Evolutionary conservation across 2,888 invertebrate genomes (phyloP), one percentile per base, ranked within the genome.

Genomic region (Helobdella robusta): DNA sequence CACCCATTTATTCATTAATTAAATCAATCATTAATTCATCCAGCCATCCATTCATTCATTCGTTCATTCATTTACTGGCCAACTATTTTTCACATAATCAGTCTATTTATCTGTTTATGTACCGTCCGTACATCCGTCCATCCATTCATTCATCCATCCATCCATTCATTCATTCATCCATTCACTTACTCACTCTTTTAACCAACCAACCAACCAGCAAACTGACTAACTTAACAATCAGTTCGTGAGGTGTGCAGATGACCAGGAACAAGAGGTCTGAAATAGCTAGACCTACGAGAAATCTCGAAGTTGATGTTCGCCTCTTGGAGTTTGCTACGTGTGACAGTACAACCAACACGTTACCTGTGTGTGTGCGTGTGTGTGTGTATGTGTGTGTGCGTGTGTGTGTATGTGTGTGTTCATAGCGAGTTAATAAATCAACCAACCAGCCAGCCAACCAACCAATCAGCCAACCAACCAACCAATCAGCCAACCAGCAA

Each of bases 231-330:
- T 30, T 62, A 18, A 50, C 25, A 6, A 62, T 30, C 34, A 62
- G 48, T n/a, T 62, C 28, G 18, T 62, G 62, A 3, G 62, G 62
- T 2, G 46, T 62, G 62, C 62, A 62, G 50, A 62, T 20, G 34
- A 62, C 18, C 1, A 62, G 50, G 50, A 62, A 62, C 50, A 62
- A 32, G 28, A 62, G 48, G 62, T 62, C 62, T 3, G 62, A 62
- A 11, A 50, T 4, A 4, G 62, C 62, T 23, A 62, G 48, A 30
- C 62, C 62, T n/a, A 62, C 62, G 30, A 62, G 34, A 28, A 62
- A 46, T n/a, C 32, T 40, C 34, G 46, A 46, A 3, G 44, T 40
- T 11, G 62, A 28, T 30, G 44, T 62, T 34, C 50, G 30, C 3
- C 62, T 23, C 30, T 46, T 62, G 32, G 23, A 32, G 20, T 46